A percentile compares a stretch with the other conserved stretches of the same genome.
These are phyloP conservation scores for Homalodisca vitripennis DNA, from an alignment of 1,140 invertebrate genomes.

Conservation along the genomic window DNA sequence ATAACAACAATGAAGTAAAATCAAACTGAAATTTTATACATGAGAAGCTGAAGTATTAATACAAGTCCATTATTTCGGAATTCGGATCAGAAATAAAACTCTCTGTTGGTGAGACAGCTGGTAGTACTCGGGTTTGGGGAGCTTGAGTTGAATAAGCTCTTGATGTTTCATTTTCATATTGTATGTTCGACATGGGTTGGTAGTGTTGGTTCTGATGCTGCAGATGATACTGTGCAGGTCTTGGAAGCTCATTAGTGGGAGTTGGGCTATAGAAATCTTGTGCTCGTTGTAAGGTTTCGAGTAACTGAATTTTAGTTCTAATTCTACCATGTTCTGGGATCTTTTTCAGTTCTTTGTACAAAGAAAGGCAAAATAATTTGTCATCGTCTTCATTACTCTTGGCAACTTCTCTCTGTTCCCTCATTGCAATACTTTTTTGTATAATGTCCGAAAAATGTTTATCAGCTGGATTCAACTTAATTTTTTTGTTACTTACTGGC, in stretches of 20 bases:
- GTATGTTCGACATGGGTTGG: not conserved
- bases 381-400: slow-evolving; percentile 38
- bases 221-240: not conserved
- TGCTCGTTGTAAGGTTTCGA: not conserved
- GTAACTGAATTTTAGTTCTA: slow-evolving; percentile 34
- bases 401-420: not conserved
- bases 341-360: slow-evolving; percentile 42
- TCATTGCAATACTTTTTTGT: slow-evolving; percentile 6
- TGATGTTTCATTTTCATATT: not conserved
- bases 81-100: not conserved
- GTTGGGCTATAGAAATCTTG: not conserved
- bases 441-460: slow-evolving; percentile 10
- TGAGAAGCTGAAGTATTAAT: no score
- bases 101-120: not conserved
- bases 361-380: slow-evolving; percentile 43
- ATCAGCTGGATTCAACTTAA: not conserved
- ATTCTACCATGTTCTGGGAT: slow-evolving; percentile 39
- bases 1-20: not conserved
- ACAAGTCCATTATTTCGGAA: not conserved
- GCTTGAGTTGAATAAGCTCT: not conserved
- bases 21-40: no score
- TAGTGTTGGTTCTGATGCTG: no score
- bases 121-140: not conserved
- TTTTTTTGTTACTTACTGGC: slow-evolving; percentile 5
- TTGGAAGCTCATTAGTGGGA: not conserved